These are phyloP conservation scores for Lonchura striata DNA, from an alignment of 2,113 vertebrate species.

Conservation along the genomic window DNA sequence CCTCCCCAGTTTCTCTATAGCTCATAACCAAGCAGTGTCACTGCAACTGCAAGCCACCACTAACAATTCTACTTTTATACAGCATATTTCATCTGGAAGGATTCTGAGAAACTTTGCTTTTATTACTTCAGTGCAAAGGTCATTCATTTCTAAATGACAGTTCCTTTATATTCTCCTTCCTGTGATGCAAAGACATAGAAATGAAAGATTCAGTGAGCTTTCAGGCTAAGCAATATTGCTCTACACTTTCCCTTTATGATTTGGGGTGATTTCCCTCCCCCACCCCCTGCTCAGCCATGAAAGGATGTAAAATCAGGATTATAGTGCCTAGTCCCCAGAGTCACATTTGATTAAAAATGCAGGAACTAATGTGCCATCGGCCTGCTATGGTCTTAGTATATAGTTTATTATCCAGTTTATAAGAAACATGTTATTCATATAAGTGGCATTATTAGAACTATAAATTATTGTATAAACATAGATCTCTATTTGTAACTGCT, in stretches of 20 bases:
- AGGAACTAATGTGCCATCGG: neutral
- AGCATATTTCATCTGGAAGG: neutral
- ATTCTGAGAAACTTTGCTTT: neutral
- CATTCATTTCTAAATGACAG: constrained; percentile 28
- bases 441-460: constrained; percentile 53
- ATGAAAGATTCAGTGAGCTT: constrained; percentile 18
- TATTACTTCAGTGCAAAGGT: constrained; percentile 6
- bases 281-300: neutral
- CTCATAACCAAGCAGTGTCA: neutral
- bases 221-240: neutral
- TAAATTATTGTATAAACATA: constrained; percentile 24
- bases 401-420: constrained; percentile 53
- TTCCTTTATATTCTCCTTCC: constrained; percentile 14
- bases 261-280: neutral
- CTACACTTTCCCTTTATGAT: neutral
- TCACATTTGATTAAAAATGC: constrained; percentile 53
- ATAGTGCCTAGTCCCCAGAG: neutral
- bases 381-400: neutral
- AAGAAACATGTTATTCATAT: constrained; percentile 57
- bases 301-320: neutral
- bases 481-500: neutral
- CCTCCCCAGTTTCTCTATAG: neutral
- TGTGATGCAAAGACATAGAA: neutral
- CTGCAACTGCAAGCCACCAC: neutral
- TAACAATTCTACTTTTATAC: neutral